These are phyloP conservation scores for Ctenopoma kingsleyae DNA, from an alignment of 2,797 vertebrate species.

Conservation along the genomic window DNA sequence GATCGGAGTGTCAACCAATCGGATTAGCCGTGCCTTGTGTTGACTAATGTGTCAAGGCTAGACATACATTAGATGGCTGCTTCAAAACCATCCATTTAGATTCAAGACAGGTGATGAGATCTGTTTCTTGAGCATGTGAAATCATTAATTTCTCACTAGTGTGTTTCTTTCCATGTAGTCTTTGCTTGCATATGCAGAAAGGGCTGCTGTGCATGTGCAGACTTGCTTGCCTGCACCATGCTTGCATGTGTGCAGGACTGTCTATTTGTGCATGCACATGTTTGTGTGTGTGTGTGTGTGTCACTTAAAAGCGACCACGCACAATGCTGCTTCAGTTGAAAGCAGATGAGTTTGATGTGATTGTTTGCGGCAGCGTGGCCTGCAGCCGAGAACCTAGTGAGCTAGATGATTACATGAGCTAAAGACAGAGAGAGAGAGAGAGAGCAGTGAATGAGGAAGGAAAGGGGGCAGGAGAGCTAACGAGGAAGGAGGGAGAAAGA, in stretches of 20 bases:
- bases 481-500: constrained; percentile 12
- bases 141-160: not conserved
- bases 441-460: constrained; percentile 33
- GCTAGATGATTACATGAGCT: constrained; percentile 83
- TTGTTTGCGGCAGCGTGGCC: constrained; percentile 80
- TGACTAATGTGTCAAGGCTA: constrained; percentile 41
- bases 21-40: constrained; percentile 69
- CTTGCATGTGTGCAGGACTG: constrained; percentile 9
- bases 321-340: constrained; percentile 66
- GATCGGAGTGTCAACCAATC: constrained; percentile 70
- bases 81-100: not conserved
- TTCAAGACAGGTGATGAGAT: constrained; percentile 12
- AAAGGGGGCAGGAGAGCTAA: constrained; percentile 52
- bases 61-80: constrained; percentile 44
- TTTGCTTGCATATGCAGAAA: not conserved
- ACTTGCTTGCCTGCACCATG: constrained; percentile 12
- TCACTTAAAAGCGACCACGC: constrained; percentile 17
- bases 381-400: constrained; percentile 71
- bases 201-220: constrained; percentile 15
- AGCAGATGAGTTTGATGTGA: constrained; percentile 82
- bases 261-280: not conserved
- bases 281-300: constrained; percentile 8
- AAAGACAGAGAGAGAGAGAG: constrained; percentile 69
- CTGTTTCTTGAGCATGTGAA: not conserved
- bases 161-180: not conserved